Evolutionary conservation across 2,113 vertebrate species (phyloP).

Genomic region (Atrichornis clamosus): DNA sequence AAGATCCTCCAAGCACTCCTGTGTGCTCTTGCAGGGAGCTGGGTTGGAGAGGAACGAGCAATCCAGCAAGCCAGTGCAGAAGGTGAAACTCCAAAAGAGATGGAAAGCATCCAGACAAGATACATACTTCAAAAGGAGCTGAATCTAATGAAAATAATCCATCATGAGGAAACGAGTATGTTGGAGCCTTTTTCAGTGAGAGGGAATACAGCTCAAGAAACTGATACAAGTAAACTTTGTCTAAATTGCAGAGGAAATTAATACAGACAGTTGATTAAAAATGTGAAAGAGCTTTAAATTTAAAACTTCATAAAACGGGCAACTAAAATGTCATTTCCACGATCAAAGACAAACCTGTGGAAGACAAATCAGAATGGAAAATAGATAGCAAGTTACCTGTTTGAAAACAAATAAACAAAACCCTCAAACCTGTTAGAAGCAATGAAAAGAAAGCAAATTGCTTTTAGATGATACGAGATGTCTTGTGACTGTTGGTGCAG

Average conservation of each 20-base stretch:
- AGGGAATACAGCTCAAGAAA: neutral
- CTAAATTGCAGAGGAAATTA: conserved; percentile 41
- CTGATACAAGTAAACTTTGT: neutral
- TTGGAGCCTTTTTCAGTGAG: conserved; percentile 4
- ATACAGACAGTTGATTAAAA: conserved; percentile 28
- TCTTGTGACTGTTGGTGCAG: neutral
- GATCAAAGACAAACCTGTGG: neutral
- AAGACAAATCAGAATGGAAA: neutral
- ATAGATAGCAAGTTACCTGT: neutral
- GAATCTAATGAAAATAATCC: conserved; percentile 47
- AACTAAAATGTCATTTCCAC: neutral
- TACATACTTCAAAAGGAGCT: neutral
- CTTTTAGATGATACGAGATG: neutral
- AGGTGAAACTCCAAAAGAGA: neutral
- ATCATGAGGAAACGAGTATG: conserved; percentile 24
- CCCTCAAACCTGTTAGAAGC: neutral
- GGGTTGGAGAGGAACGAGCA: neutral
- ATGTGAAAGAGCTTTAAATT: neutral
- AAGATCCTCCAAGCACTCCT: neutral
- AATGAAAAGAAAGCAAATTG: neutral
- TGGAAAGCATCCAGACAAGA: conserved; percentile 2
- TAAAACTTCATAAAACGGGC: neutral
- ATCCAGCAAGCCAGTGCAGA: neutral
- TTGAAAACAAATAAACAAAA: neutral
- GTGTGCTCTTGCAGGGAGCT: neutral